Evolutionary conservation across 2,797 vertebrate species (phyloP).

Genomic region (Alectoris magna): DNA sequence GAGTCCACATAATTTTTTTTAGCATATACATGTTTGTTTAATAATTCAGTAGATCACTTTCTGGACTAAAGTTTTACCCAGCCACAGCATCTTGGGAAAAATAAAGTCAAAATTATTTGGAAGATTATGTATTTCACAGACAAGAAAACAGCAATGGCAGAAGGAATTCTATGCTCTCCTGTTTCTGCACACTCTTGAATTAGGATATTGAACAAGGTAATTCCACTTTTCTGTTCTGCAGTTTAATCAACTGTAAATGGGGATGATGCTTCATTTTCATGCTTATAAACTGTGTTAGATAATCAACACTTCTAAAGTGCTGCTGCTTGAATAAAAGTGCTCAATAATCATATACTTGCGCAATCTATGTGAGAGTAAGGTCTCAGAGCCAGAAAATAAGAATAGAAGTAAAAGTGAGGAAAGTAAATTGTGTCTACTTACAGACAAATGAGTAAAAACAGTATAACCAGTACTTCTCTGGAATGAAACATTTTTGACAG

Average conservation of each 20-base stretch:
- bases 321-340: background rate
- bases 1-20: background rate
- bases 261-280: background rate
- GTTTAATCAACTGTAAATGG: background rate
- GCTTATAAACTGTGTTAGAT: background rate
- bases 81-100: background rate
- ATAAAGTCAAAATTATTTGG: background rate
- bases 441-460: background rate
- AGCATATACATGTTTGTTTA: background rate
- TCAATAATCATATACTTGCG: background rate
- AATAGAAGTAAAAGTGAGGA: background rate
- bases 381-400: background rate
- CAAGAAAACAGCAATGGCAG: background rate
- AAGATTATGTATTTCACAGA: background rate
- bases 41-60: background rate
- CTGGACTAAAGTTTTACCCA: background rate
- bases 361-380: background rate
- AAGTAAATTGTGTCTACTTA: background rate
- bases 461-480: background rate
- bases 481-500: background rate
- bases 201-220: background rate
- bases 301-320: background rate
- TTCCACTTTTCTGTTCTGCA: background rate
- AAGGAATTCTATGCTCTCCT: background rate
- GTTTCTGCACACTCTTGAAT: background rate